phyloP scores from a whole-genome alignment of 2,113 vertebrate genomes.

The Tringa solitaria region DNA sequence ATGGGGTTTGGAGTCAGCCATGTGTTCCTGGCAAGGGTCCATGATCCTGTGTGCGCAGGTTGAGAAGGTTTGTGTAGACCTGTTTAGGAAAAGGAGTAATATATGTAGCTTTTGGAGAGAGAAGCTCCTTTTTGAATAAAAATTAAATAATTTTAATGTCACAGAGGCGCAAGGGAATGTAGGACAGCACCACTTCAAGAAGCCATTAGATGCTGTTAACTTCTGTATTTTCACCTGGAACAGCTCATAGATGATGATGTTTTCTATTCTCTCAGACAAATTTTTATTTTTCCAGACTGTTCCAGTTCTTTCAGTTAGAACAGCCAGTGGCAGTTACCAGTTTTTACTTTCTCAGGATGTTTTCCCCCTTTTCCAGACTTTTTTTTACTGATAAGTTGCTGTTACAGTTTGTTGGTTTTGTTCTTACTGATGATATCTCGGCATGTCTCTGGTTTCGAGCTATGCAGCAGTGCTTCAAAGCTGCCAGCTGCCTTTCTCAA shows the following conservation, averaged over 20 bases:
- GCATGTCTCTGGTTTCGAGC: not conserved
- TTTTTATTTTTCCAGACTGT: not conserved
- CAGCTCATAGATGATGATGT: not conserved
- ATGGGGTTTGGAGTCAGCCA: not conserved
- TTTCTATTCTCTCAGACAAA: not conserved
- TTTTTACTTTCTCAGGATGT: not conserved
- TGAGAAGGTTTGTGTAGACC: not conserved
- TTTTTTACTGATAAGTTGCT: not conserved
- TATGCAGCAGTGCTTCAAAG: not conserved
- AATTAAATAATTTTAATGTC: not conserved
- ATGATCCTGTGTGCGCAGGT: not conserved
- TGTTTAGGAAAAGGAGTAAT: not conserved
- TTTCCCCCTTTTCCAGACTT: not conserved
- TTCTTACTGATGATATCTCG: accelerated
- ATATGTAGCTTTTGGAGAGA: not conserved
- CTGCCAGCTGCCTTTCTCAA: not conserved
- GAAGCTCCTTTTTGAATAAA: not conserved
- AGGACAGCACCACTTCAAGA: not conserved
- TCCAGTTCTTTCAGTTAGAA: not conserved
- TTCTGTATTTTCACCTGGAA: not conserved
- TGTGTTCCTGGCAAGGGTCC: not conserved
- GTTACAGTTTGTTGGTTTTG: not conserved
- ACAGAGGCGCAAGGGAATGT: not conserved
- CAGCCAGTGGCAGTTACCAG: not conserved
- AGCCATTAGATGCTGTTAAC: not conserved